phyloP scores from a whole-genome alignment of 2,113 vertebrate species.

The Chaenogobius annularis region DNA sequence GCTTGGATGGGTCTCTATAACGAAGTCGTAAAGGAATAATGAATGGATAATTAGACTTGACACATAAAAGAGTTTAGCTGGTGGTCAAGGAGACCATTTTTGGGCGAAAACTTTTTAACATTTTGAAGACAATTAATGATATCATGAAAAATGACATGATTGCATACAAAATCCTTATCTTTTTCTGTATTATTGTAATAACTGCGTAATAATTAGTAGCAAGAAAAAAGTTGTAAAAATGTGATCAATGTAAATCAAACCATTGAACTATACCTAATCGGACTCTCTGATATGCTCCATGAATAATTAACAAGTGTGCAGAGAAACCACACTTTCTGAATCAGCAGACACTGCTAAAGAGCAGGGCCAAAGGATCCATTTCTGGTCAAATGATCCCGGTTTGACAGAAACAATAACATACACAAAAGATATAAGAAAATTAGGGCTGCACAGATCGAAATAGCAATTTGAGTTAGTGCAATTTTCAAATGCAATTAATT shows the following conservation, averaged over 20 bases:
- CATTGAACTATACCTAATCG: conserved; percentile 56
- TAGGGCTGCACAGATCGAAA: neutral
- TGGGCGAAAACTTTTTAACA: neutral
- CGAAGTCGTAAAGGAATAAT: neutral
- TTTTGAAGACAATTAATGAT: neutral
- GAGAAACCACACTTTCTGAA: conserved; percentile 44
- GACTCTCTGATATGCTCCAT: conserved; percentile 52
- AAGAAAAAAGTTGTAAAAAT: too few species aligned
- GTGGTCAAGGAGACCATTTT: neutral
- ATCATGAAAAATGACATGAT: neutral
- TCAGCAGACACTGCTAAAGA: conserved; percentile 21
- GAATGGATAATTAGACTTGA: neutral
- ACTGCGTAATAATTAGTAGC: neutral
- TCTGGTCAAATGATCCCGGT: conserved; percentile 10
- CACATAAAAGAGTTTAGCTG: neutral
- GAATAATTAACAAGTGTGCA: conserved; percentile 64
- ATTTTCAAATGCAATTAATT: too few species aligned
- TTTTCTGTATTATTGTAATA: neutral
- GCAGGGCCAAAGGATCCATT: conserved; percentile 27
- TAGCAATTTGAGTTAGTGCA: too few species aligned
- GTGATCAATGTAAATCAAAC: neutral
- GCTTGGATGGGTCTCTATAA: neutral
- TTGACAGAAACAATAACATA: conserved; percentile 4
- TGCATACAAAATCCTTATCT: neutral
- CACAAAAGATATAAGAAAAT: neutral